These are phyloP conservation scores for Petrosia ficiformis DNA, from an alignment of 37 sponge, comb jelly and placozoan genomes.

Conservation along the genomic window DNA sequence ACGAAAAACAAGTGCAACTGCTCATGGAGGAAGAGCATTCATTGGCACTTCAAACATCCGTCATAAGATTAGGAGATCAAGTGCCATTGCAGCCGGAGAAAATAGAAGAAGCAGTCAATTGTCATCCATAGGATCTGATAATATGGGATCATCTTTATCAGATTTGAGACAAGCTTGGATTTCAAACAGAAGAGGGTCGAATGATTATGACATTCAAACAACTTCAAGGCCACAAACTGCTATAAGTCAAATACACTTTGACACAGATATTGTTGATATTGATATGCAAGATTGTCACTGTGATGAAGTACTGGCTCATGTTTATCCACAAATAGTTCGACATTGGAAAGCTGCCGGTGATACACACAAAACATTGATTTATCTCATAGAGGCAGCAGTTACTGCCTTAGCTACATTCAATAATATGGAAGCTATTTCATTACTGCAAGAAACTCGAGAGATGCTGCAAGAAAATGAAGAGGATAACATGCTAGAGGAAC, in stretches of 20 bases:
- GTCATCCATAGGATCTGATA: neutral
- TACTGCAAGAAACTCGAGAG: slow-evolving; percentile 62
- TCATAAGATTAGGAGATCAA: slow-evolving; percentile 4
- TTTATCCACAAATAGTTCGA: slow-evolving; percentile 87
- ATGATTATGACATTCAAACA: neutral
- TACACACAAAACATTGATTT: slow-evolving; percentile 52
- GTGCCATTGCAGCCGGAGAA: neutral
- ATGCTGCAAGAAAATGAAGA: slow-evolving; percentile 10
- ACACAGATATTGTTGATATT: neutral
- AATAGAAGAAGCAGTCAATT: neutral
- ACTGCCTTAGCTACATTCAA: slow-evolving; percentile 65
- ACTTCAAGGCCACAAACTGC: neutral
- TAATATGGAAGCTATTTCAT: slow-evolving; percentile 76
- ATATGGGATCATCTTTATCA: neutral
- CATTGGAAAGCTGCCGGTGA: slow-evolving; percentile 82
- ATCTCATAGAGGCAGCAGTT: slow-evolving; percentile 68
- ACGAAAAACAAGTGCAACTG: neutral
- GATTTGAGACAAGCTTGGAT: neutral
- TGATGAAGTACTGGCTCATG: slow-evolving; percentile 66
- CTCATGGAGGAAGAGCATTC: neutral
- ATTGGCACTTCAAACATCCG: neutral
- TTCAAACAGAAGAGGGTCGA: neutral
- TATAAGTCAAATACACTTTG: neutral
- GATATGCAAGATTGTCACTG: slow-evolving; percentile 72
- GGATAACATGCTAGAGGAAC: neutral